A percentile compares a stretch with the other conserved stretches of the same genome.
Evolutionary conservation across 2,113 vertebrate genomes (phyloP).

Genomic region (Ranitomeya variabilis): DNA sequence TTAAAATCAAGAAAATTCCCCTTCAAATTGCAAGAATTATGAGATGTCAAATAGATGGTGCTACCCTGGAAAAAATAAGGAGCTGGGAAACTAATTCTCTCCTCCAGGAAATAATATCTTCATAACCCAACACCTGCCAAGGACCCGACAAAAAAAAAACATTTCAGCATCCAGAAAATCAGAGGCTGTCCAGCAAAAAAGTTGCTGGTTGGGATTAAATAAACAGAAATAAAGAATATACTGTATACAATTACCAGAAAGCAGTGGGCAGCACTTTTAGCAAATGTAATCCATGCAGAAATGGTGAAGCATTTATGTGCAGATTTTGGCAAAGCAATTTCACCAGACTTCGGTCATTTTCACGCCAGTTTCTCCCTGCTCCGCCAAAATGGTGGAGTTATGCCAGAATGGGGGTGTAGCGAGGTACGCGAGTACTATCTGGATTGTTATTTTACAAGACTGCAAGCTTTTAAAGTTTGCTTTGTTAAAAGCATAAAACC

Average conservation of each 20-base stretch:
- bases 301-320: too few species aligned
- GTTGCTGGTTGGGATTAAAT: not conserved
- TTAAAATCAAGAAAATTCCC: conserved; percentile 36
- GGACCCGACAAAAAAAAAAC: not conserved
- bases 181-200: conserved; percentile 5
- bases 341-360: too few species aligned
- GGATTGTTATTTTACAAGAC: too few species aligned
- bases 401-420: too few species aligned
- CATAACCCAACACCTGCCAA: conserved; percentile 25
- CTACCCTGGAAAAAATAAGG: conserved; percentile 21
- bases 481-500: too few species aligned
- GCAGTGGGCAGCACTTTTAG: not conserved
- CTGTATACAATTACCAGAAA: not conserved
- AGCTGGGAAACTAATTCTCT: conserved; percentile 41
- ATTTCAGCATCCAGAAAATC: conserved; percentile 30
- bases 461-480: too few species aligned
- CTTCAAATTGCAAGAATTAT: conserved; percentile 43
- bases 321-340: too few species aligned
- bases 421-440: too few species aligned
- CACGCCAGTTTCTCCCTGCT: too few species aligned
- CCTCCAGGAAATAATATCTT: conserved; percentile 13
- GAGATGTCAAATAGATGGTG: conserved; percentile 25
- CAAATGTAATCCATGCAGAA: not conserved
- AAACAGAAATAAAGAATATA: not conserved
- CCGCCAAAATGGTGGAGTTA: too few species aligned